These are phyloP conservation scores for Emydoidea blandingii DNA, from an alignment of 2,797 vertebrate species.

Conservation along the genomic window DNA sequence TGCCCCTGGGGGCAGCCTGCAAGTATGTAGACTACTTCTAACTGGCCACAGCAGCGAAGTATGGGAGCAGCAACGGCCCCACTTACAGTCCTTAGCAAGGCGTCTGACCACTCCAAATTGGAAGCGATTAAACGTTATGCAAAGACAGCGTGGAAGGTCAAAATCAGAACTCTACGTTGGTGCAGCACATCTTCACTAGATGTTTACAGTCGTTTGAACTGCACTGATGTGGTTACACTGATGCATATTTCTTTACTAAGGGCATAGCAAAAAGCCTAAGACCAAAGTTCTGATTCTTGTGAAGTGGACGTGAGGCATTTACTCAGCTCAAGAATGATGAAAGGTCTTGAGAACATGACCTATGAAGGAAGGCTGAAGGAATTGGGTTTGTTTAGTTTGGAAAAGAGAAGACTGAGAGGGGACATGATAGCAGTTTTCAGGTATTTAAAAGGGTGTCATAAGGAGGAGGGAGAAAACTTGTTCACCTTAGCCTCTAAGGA, in stretches of 20 bases:
- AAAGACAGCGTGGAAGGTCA: not conserved
- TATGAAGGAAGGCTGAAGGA: too few relatives aligned
- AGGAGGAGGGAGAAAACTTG: too few relatives aligned
- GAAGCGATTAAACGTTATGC: not conserved
- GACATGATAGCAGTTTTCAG: too few relatives aligned
- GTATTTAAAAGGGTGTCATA: too few relatives aligned
- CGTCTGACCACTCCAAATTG: not conserved
- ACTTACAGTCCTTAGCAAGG: not conserved
- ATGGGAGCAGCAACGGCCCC: not conserved
- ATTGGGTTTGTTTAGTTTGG: too few relatives aligned
- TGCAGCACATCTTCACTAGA: not conserved
- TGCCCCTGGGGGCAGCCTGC: not conserved
- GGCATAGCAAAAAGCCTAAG: not conserved
- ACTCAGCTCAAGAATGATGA: too few relatives aligned
- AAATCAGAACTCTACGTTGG: not conserved
- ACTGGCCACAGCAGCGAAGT: not conserved
- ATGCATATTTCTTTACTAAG: not conserved
- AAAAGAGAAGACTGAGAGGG: too few relatives aligned
- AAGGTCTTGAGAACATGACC: too few relatives aligned
- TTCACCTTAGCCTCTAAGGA: too few relatives aligned
- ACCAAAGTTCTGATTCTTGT: not conserved
- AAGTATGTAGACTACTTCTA: not conserved
- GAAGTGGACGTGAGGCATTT: not conserved
- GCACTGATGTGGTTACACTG: not conserved
- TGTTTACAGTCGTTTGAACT: not conserved